phyloP scores from a whole-genome alignment of 2,888 invertebrate genomes.

The Cryptocephalus primarius region DNA sequence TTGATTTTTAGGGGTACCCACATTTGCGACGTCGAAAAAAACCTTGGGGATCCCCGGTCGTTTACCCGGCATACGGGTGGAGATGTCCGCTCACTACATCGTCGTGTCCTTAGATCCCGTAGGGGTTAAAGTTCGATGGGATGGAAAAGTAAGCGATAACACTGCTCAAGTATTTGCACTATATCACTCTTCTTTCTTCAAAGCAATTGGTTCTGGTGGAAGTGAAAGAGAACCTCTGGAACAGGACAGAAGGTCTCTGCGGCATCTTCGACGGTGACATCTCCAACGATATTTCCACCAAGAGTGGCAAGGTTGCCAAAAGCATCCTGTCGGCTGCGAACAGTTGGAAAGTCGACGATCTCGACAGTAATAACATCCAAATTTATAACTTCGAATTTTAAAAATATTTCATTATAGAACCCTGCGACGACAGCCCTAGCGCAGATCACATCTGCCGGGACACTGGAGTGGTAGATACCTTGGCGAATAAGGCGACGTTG shows the following conservation, averaged over 20 bases:
- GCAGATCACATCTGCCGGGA: slow-evolving; percentile 43
- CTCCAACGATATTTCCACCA: slow-evolving; percentile 56
- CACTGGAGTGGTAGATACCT: slow-evolving; percentile 15
- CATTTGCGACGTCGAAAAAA: slow-evolving; percentile 24
- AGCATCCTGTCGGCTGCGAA: slow-evolving; percentile 43
- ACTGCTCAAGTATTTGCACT: neutral
- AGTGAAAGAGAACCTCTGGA: slow-evolving; percentile 60
- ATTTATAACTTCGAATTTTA: neutral
- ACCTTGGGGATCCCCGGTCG: slow-evolving; percentile 59
- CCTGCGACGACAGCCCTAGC: slow-evolving; percentile 44
- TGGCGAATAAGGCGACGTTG: slow-evolving; percentile 39
- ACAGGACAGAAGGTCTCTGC: slow-evolving; percentile 72
- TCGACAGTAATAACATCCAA: slow-evolving; percentile 24
- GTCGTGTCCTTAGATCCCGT: slow-evolving; percentile 55
- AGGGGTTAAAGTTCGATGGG: slow-evolving; percentile 68
- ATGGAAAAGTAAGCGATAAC: slow-evolving; percentile 39
- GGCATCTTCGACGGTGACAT: slow-evolving; percentile 63
- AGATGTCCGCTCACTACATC: slow-evolving; percentile 61
- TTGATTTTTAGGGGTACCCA: slow-evolving; percentile 8
- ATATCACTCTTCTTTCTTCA: slow-evolving; percentile 5
- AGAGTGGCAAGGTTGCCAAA: slow-evolving; percentile 42
- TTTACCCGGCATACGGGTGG: slow-evolving; percentile 60
- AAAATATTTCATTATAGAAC: slow-evolving; percentile 39
- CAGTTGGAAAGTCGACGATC: slow-evolving; percentile 45
- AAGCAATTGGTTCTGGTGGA: slow-evolving; percentile 57